phyloP scores from a whole-genome alignment of 2,113 vertebrate species.

The Turnix velox region DNA sequence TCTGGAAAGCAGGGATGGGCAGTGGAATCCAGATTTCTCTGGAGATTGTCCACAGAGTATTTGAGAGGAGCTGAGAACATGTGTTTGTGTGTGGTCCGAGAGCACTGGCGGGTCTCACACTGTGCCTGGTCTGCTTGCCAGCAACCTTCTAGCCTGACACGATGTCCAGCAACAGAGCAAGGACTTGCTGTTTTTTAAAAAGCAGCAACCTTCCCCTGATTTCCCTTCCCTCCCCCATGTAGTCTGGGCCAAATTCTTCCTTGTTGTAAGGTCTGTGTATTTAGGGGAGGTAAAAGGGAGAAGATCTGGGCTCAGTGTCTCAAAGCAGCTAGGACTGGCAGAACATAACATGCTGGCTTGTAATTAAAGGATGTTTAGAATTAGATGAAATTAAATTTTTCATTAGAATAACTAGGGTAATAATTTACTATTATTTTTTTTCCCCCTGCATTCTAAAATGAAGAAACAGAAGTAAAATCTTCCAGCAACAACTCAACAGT shows the following conservation, averaged over 20 bases:
- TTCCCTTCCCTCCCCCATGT: background rate
- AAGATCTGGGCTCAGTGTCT: background rate
- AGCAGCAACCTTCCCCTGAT: background rate
- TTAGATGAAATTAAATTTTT: background rate
- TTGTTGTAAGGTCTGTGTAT: background rate
- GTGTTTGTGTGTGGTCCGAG: slow-evolving; percentile 6
- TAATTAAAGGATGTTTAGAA: background rate
- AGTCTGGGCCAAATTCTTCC: background rate
- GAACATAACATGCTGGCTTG: background rate
- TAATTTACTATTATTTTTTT: background rate
- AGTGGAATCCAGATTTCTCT: background rate
- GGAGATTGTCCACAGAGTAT: background rate
- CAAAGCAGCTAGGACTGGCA: slow-evolving; percentile 4
- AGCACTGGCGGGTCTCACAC: background rate
- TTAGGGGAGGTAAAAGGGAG: background rate
- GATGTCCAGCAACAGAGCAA: background rate
- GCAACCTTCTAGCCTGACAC: slow-evolving; percentile 8
- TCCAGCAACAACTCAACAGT: background rate
- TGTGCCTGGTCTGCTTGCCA: background rate
- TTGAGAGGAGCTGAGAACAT: background rate
- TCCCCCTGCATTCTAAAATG: background rate
- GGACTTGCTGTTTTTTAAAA: background rate
- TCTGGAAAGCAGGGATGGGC: background rate
- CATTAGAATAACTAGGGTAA: background rate
- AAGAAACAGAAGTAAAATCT: background rate